phyloP scores from a whole-genome alignment of 1,140 invertebrate species.

The Augochlora pura region DNA sequence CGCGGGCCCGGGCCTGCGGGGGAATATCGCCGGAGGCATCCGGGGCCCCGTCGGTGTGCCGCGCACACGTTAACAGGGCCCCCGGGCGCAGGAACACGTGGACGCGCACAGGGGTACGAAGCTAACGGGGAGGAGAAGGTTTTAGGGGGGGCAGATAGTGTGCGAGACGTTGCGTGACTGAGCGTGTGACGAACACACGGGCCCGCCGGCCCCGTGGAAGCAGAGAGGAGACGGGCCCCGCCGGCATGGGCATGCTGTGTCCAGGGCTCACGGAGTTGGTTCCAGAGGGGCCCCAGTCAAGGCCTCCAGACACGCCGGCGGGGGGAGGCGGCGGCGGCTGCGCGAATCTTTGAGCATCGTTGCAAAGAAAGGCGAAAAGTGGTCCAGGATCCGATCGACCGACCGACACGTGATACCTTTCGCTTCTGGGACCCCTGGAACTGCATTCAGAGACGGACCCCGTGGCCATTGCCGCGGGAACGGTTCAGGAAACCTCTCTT shows the following conservation, averaged over 20 bases:
- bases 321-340: constrained; percentile 15
- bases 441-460: neutral
- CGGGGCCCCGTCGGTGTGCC: neutral
- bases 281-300: constrained; percentile 63
- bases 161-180: constrained; percentile 42
- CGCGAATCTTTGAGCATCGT: constrained; percentile 62
- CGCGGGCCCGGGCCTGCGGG: neutral
- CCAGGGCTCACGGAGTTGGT: constrained; percentile 18
- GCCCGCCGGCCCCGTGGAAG: neutral
- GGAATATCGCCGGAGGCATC: constrained; percentile 23
- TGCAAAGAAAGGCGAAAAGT: constrained; percentile 50
- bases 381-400: constrained; percentile 32
- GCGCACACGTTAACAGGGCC: neutral
- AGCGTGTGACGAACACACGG: constrained; percentile 14
- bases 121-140: no score
- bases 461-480: neutral
- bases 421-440: neutral
- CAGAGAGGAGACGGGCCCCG: constrained; percentile 4
- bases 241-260: constrained; percentile 36
- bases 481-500: no score
- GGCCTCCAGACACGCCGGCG: constrained; percentile 70
- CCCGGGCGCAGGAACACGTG: constrained; percentile 18
- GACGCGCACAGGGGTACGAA: neutral
- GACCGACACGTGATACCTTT: constrained; percentile 30
- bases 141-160: neutral